These are phyloP conservation scores for human DNA, from an alignment of 2,113 vertebrate genomes.

Conservation along the genomic window DNA sequence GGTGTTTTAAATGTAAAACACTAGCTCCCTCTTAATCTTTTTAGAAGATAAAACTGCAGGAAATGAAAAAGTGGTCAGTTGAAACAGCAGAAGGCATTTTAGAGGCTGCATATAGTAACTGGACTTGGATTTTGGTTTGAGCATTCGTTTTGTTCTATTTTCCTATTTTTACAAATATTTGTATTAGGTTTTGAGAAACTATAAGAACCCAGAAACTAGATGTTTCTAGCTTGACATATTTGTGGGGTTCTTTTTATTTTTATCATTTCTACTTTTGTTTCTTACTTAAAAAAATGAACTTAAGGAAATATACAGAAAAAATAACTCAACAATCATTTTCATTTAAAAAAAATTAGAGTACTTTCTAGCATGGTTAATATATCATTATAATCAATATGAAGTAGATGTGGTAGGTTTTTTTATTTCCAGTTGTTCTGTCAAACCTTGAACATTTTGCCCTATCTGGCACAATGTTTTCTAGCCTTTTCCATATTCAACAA, in stretches of 20 bases:
- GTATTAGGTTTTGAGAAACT: conserved; percentile 34
- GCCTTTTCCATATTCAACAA: neutral
- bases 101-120: neutral
- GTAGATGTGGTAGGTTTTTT: neutral
- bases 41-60: conserved; percentile 51
- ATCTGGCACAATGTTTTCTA: neutral
- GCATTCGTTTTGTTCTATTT: conserved; percentile 18
- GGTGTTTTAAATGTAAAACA: conserved; percentile 33
- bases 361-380: neutral
- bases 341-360: conserved; percentile 15
- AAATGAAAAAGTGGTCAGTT: conserved; percentile 49
- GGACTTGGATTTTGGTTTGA: conserved; percentile 53
- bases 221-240: neutral
- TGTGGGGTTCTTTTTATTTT: neutral
- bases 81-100: conserved; percentile 44
- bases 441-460: neutral
- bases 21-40: conserved; percentile 1
- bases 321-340: neutral
- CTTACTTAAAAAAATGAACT: neutral
- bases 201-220: neutral
- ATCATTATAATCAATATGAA: neutral
- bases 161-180: conserved; percentile 26
- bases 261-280: neutral
- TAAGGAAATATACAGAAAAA: neutral
- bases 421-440: neutral